Percentiles rank a stretch among this genome's conserved stretches.
These are phyloP conservation scores for Channa maculata DNA, from an alignment of 2,113 vertebrate species.

Conservation along the genomic window DNA sequence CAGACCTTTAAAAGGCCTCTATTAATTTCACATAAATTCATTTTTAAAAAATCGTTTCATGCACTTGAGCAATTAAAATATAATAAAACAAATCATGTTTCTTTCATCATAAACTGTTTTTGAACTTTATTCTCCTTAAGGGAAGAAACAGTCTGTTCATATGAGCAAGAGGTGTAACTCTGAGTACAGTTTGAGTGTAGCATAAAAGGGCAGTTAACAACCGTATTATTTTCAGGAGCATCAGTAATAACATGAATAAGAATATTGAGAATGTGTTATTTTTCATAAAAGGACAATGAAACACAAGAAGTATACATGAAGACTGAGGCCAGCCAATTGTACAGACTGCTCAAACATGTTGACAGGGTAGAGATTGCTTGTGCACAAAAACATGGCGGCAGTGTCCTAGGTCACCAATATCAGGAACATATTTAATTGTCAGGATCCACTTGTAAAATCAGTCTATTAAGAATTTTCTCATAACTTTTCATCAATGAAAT, in stretches of 20 bases:
- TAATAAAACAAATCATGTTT: neutral
- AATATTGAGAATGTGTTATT: slow-evolving; percentile 79
- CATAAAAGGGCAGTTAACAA: slow-evolving; percentile 75
- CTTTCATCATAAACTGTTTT: slow-evolving; percentile 63
- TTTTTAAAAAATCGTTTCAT: too few species aligned
- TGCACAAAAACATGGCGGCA: slow-evolving; percentile 34
- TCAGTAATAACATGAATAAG: slow-evolving; percentile 76
- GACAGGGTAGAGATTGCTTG: slow-evolving; percentile 57
- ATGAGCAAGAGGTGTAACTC: slow-evolving; percentile 79
- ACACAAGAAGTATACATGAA: slow-evolving; percentile 76
- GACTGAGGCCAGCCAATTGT: slow-evolving; percentile 57
- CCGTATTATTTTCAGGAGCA: slow-evolving; percentile 73
- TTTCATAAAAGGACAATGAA: slow-evolving; percentile 78
- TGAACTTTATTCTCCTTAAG: slow-evolving; percentile 81
- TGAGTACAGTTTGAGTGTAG: slow-evolving; percentile 79
- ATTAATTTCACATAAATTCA: too few species aligned
- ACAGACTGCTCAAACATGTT: slow-evolving; percentile 48
- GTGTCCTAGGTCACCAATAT: slow-evolving; percentile 60
- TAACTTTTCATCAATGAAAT: too few species aligned
- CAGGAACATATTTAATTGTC: neutral
- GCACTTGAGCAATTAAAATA: too few species aligned
- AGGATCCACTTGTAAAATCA: neutral
- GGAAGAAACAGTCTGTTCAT: slow-evolving; percentile 81
- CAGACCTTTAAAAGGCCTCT: too few species aligned
- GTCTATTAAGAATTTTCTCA: neutral